phyloP scores from a whole-genome alignment of 2,113 vertebrate genomes.

The Onychostoma macrolepis region DNA sequence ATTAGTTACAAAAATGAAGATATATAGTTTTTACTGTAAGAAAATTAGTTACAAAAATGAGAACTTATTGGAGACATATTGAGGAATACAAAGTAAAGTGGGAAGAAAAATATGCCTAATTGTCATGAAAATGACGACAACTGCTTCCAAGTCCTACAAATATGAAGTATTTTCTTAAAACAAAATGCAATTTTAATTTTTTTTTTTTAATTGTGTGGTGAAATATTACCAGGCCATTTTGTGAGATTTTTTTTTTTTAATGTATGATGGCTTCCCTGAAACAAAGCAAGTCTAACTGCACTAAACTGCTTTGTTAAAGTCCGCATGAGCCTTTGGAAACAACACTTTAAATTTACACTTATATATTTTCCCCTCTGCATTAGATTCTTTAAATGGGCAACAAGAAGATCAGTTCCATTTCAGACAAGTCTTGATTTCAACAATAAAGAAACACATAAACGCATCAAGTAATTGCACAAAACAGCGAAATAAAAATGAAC shows the following conservation, averaged over 20 bases:
- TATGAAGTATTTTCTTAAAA: not conserved
- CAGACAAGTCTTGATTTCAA: not conserved
- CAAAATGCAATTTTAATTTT: not conserved
- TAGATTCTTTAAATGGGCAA: not conserved
- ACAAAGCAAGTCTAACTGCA: not conserved
- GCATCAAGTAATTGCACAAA: not conserved
- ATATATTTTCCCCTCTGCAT: not conserved
- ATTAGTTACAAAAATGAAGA: no score
- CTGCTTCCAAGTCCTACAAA: not conserved
- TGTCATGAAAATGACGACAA: not conserved
- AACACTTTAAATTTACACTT: not conserved
- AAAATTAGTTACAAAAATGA: no score
- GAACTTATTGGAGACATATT: no score
- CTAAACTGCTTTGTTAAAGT: not conserved
- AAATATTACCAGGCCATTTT: not conserved
- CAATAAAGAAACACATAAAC: not conserved
- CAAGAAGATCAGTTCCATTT: not conserved
- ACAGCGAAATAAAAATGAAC: not conserved
- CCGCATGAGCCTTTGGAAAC: not conserved
- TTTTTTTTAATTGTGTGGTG: not conserved
- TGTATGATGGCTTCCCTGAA: not conserved
- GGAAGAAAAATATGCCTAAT: not conserved
- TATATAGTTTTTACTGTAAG: no score
- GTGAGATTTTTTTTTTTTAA: not conserved
- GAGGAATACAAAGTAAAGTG: no score